Evolutionary conservation across 2,888 invertebrate species (phyloP).

Genomic region (Luperina nickerlii): DNA sequence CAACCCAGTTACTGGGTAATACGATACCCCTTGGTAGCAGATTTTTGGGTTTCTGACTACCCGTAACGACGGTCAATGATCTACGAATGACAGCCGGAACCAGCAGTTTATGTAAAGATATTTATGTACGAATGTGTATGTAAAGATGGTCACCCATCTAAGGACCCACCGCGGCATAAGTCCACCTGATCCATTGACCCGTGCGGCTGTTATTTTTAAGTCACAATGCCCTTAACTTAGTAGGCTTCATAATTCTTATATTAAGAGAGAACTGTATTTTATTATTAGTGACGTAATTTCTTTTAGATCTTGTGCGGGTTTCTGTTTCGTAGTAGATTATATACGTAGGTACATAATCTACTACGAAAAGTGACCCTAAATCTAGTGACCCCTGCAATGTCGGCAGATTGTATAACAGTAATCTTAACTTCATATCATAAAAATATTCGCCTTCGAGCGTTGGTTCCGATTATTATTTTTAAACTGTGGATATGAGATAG

Average conservation of each 20-base stretch:
- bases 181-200: not conserved
- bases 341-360: not conserved
- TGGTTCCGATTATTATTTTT: slow-evolving; percentile 3
- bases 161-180: not conserved
- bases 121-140: not conserved
- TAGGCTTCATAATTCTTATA: not conserved
- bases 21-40: not conserved
- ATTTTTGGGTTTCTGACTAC: not conserved
- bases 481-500: not conserved
- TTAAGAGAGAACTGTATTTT: not conserved
- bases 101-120: not conserved
- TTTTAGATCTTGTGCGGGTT: not conserved
- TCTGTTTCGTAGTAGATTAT: not conserved
- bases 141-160: not conserved
- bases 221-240: not conserved
- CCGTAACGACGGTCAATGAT: not conserved
- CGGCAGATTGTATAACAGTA: not conserved
- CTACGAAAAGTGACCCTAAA: no score
- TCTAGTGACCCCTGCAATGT: not conserved
- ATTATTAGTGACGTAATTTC: not conserved
- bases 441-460: not conserved
- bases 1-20: not conserved
- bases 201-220: not conserved
- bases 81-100: not conserved
- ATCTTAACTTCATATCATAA: not conserved